Evolutionary conservation across 2,888 invertebrate species (phyloP), one percentile per base, ranked within the genome.

Genomic region (Acholoe squamosa): DNA sequence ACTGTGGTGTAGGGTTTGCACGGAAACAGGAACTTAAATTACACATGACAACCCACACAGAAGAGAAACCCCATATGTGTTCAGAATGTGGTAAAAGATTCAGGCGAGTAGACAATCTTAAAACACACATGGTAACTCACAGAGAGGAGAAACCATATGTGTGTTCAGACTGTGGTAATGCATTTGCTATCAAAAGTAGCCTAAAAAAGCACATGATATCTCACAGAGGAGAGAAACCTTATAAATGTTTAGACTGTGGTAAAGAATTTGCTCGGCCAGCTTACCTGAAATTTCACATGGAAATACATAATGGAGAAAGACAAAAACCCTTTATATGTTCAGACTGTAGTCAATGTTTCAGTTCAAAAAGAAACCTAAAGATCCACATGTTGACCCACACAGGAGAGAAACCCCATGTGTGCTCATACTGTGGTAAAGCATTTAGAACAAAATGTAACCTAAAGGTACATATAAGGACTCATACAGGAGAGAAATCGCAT

Each of bases 161-260:
- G 5, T 84, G 84, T 25, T n/a, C 43, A n/a, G 51, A 22, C 22
- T 84, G 84, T 84, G 84, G 84, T 5, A 51, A 51, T 12, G 51
- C 16, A n/a, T 84, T 31, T 25, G 0, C 3, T 12, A 31, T n/a
- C n/a, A 1, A 19, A 71, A 16, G 43, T 43, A 43, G 16, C 3
- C 25, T 89, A 14, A 89, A 34, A 52, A 19, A 14, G 5, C 89
- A 89, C 31, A 89, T 28, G 12, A 22, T 52, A 1, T 43, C 33
- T 16, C 89, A 89, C 77, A 89, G 77, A 77, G 89, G 76, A 25
- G 77, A 77, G n/a, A 89, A 89, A 54, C 51, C 89, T 14, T 28
- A 77, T 33, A 12, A 14, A 14, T 89, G 89, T 77, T 25, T n/a
- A 14, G 22, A 71, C n/a, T 89, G 89, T 89, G 89, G 89, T 25